Base-by-base conservation (phyloP, 2,888 invertebrate genomes). In the Drosophila sordidula region DNA sequence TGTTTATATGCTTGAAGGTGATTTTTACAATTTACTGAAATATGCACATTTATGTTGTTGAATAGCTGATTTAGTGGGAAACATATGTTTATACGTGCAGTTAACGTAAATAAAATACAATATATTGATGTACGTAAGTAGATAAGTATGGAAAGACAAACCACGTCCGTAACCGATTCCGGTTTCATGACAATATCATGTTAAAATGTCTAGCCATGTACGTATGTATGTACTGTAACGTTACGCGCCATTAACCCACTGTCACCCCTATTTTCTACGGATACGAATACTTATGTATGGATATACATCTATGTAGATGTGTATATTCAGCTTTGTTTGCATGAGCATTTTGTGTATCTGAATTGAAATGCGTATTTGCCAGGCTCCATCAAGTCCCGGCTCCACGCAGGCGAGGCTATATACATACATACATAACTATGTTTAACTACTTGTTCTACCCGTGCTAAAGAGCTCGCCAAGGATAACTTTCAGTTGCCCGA, bases 321-420 rank as follows among this genome's bases (percentile, higher is more conserved):
- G 6, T 26, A 45, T 45, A 8, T 6, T 26, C 6, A 12, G 6
- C 6, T 26, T n/a, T 12, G 34, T n/a, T 14, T 26, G 42, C 18
- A 32, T 14, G 11, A 34, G 12, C 6, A 12, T 38, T 12, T 18
- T 25, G 16, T 59, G 34, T 47, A 38, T 54, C n/a, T 29, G 11
- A 41, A 54, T 66, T 50, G 6, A 26, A 65, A 54, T 55, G 51
- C 51, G 62, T 38, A 41, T 52, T 52, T 32, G 22, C 16, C 9
- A 39, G 62, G 63, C 63, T 18, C 64, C 64, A 47, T 41, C 29
- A 16, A 16, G 65, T 64, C 47, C 47, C 42, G 65, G 64, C 64
- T 54, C 51, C 51, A 52, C 39, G 51, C 45, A 14, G 63, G 39
- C 64, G 64, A 39, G 64, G 50, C 64, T 26, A 22, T 32, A 45